Evolutionary conservation across 2,113 vertebrate species (phyloP).

Genomic region (Pelvicachromis taeniatus): DNA sequence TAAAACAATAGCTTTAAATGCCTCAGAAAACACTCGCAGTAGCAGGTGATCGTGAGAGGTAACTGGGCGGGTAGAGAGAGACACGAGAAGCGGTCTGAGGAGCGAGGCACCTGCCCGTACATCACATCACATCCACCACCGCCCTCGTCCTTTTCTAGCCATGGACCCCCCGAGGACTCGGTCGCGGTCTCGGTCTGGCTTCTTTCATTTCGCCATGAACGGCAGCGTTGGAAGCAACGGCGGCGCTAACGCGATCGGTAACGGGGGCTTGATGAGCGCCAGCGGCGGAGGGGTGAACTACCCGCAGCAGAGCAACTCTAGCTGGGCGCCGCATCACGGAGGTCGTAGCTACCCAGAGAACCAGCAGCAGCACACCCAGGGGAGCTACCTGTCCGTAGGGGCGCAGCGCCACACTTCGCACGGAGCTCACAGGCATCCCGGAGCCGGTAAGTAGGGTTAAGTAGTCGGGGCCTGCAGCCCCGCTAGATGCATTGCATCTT

Average conservation of each 20-base stretch:
- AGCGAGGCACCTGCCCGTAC: conserved; percentile 32
- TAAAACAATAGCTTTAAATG: conserved; percentile 38
- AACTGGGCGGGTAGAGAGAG: conserved; percentile 15
- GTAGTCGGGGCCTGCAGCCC: conserved; percentile 30
- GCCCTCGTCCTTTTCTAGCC: conserved; percentile 40
- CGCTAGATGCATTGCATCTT: conserved; percentile 2
- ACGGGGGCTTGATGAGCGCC: conserved; percentile 57
- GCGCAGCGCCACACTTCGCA: conserved; percentile 65
- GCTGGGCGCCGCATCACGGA: conserved; percentile 66
- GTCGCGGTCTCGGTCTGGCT: conserved; percentile 77
- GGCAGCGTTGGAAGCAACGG: conserved; percentile 54
- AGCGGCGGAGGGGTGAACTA: conserved; percentile 61
- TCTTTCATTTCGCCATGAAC: conserved; percentile 72
- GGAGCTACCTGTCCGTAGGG: conserved; percentile 67
- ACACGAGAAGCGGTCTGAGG: conserved; percentile 11
- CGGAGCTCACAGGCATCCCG: conserved; percentile 71
- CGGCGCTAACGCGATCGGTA: conserved; percentile 59
- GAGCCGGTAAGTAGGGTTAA: conserved; percentile 65
- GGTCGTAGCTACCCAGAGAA: conserved; percentile 71
- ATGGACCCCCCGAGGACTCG: conserved; percentile 80
- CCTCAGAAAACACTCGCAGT: conserved; percentile 2
- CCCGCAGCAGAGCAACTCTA: conserved; percentile 67
- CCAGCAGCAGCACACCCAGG: conserved; percentile 67
- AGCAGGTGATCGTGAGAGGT: not conserved
- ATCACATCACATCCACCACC: conserved; percentile 51